These are phyloP conservation scores for Actenoides hombroni DNA, from an alignment of 2,113 vertebrate genomes.

Conservation along the genomic window DNA sequence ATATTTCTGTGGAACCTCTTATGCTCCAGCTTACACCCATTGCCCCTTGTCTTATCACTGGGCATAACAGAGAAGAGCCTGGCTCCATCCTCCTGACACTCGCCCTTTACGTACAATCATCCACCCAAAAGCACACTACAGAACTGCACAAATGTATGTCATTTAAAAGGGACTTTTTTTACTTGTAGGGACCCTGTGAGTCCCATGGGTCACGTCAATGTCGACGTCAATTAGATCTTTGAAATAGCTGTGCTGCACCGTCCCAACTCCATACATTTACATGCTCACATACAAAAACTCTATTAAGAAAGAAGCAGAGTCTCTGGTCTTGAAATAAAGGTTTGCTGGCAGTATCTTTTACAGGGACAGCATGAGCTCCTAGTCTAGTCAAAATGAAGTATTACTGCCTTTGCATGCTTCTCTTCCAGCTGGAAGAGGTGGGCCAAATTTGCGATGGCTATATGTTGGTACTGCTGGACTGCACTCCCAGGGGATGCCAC, in stretches of 20 bases:
- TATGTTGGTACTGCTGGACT: neutral
- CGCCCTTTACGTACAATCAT: neutral
- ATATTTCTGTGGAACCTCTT: too few species aligned
- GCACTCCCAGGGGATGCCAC: neutral
- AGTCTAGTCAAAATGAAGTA: neutral
- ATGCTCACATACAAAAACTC: neutral
- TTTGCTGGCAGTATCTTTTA: neutral
- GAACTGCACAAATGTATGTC: neutral
- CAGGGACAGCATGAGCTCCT: neutral
- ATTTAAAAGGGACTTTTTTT: neutral
- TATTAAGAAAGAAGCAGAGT: neutral
- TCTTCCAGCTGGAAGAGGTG: neutral
- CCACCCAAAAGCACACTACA: neutral
- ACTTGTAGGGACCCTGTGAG: neutral
- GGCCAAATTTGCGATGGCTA: neutral
- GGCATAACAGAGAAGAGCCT: too few species aligned
- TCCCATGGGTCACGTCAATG: conserved; percentile 26
- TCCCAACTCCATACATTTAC: neutral
- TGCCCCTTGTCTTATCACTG: too few species aligned
- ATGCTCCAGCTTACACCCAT: too few species aligned
- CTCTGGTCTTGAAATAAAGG: neutral
- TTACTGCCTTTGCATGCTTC: neutral
- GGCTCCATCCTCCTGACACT: too few species aligned
- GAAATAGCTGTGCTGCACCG: conserved; percentile 26
- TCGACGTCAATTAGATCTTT: conserved; percentile 32